These are phyloP conservation scores for Holacanthus passer DNA, from an alignment of 2,113 vertebrate species.

Conservation along the genomic window DNA sequence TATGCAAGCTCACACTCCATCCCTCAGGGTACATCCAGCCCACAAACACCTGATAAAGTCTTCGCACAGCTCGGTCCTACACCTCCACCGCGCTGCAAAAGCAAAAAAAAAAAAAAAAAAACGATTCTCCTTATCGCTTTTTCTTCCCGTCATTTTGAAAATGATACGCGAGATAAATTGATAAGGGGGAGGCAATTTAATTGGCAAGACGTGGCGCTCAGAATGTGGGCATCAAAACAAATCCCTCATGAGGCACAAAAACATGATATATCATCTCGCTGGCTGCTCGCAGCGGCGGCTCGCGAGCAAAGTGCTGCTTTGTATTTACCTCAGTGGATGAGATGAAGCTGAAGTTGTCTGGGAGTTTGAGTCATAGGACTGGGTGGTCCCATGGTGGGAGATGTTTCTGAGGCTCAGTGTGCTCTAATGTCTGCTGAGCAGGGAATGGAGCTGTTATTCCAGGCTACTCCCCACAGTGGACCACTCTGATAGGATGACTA, in stretches of 20 bases:
- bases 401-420: slow-evolving; percentile 53
- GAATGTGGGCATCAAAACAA: slow-evolving; percentile 33
- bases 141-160: slow-evolving; percentile 35
- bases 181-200: slow-evolving; percentile 25
- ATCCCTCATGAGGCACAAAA: slow-evolving; percentile 22
- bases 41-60: slow-evolving; percentile 54
- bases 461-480: slow-evolving; percentile 63
- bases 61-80: slow-evolving; percentile 27
- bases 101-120: neutral
- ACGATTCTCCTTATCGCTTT: slow-evolving; percentile 1
- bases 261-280: slow-evolving; percentile 40
- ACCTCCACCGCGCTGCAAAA: slow-evolving; percentile 36
- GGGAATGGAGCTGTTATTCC: slow-evolving; percentile 65
- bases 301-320: slow-evolving; percentile 49
- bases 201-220: neutral
- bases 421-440: slow-evolving; percentile 62
- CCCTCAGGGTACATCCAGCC: slow-evolving; percentile 60
- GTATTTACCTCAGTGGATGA: slow-evolving; percentile 59
- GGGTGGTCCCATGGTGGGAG: slow-evolving; percentile 68
- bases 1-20: slow-evolving; percentile 41
- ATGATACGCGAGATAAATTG: slow-evolving; percentile 24
- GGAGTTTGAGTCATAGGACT: slow-evolving; percentile 70
- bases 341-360: slow-evolving; percentile 72
- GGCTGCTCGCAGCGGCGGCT: slow-evolving; percentile 21
- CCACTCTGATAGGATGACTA: slow-evolving; percentile 55